Evolutionary conservation across 2,888 invertebrate genomes (phyloP).

Genomic region (Thymelicus sylvestris): DNA sequence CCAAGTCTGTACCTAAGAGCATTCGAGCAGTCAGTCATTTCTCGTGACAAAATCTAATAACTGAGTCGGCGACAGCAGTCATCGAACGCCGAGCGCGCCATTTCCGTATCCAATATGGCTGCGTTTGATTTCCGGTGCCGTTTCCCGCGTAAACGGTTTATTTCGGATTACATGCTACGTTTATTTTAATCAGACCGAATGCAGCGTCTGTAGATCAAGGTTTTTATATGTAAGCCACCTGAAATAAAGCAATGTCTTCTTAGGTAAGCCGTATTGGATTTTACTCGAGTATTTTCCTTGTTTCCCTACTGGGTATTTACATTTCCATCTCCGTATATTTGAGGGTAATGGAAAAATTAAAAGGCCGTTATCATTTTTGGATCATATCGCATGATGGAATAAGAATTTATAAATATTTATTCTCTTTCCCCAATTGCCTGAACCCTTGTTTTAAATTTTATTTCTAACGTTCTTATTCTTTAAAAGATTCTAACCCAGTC

Average conservation of each 20-base stretch:
- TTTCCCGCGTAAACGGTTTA: slow-evolving; percentile 72
- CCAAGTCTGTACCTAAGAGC: slow-evolving; percentile 7
- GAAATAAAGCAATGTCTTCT: slow-evolving; percentile 16
- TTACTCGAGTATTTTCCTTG: neutral
- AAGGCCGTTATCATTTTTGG: neutral
- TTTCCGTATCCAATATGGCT: slow-evolving; percentile 82
- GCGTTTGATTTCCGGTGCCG: slow-evolving; percentile 78
- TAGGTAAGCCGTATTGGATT: slow-evolving; percentile 6
- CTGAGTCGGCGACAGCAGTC: slow-evolving; percentile 34
- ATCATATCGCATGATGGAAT: neutral
- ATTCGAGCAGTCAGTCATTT: slow-evolving; percentile 44
- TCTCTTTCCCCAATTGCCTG: too few relatives aligned
- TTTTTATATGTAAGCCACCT: slow-evolving; percentile 14
- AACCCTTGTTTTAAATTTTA: too few relatives aligned
- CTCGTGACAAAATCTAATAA: slow-evolving; percentile 51
- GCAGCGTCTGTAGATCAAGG: slow-evolving; percentile 23
- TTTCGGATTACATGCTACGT: slow-evolving; percentile 70
- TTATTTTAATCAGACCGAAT: slow-evolving; percentile 68
- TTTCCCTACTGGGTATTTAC: neutral
- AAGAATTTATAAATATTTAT: too few relatives aligned
- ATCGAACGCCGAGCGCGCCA: slow-evolving; percentile 57
- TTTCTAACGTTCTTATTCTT: too few relatives aligned
- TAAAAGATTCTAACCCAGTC: too few relatives aligned
- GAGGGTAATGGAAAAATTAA: neutral
- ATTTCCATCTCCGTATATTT: neutral